Conservation (phyloP, 1,140 invertebrate genomes). For the Andricus grossulariae region DNA sequence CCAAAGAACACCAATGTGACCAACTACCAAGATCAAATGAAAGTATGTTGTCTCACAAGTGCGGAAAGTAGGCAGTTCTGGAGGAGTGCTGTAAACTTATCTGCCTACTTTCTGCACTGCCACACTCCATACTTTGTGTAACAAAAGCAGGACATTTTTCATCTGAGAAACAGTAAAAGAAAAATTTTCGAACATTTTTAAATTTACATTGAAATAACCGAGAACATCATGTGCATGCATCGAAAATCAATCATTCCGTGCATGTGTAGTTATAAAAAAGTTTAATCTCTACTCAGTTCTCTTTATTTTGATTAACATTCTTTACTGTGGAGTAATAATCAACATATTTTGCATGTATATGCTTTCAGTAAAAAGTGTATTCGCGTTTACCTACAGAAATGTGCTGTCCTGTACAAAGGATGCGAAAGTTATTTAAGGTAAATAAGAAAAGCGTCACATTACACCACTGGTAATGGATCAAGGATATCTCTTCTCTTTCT, state of each 20-base stretch:
- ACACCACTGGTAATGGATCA: not conserved
- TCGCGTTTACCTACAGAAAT: not conserved
- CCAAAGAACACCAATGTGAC: not conserved
- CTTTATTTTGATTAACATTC: conserved; percentile 4
- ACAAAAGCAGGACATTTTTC: too few relatives aligned
- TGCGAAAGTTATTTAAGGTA: not conserved
- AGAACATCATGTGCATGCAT: too few relatives aligned
- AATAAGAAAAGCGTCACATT: not conserved
- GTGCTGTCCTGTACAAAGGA: not conserved
- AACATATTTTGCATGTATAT: conserved; percentile 29
- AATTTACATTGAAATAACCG: too few relatives aligned
- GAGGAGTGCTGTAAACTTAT: too few relatives aligned
- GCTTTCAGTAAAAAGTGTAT: not conserved
- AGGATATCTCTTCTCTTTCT: conserved; percentile 30
- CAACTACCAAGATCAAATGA: not conserved
- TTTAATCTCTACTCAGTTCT: not conserved
- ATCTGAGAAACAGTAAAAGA: too few relatives aligned
- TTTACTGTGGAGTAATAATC: conserved; percentile 2
- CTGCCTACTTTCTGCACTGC: too few relatives aligned
- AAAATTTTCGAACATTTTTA: too few relatives aligned
- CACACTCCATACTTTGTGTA: too few relatives aligned
- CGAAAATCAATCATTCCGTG: too few relatives aligned
- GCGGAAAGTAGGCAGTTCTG: too few relatives aligned
- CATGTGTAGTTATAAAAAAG: too few relatives aligned
- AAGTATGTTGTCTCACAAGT: too few relatives aligned